phyloP scores from a whole-genome alignment of 2,888 invertebrate species.

The Agrochola lota region DNA sequence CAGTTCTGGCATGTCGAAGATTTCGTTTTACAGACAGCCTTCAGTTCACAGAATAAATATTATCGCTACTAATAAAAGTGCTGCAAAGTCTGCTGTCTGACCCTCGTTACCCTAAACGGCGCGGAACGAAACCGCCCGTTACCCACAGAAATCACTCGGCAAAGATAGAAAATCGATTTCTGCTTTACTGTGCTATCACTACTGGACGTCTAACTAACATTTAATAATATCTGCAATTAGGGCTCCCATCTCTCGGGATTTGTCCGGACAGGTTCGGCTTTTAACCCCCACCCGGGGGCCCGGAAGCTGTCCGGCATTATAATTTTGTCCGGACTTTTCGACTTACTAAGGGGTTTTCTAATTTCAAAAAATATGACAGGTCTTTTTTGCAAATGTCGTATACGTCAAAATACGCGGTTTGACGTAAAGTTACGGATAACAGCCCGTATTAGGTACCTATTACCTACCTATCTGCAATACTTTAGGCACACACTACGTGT shows the following conservation, averaged over 20 bases:
- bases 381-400: too few species aligned
- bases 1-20: background rate
- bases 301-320: too few species aligned
- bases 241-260: too few species aligned
- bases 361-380: too few species aligned
- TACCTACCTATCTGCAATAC: background rate
- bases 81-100: constrained; percentile 11
- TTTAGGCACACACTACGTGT: constrained; percentile 10
- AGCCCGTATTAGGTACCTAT: too few species aligned
- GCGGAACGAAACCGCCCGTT: background rate
- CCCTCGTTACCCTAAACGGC: constrained; percentile 12
- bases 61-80: background rate
- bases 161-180: constrained; percentile 16
- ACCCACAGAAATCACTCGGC: background rate
- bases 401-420: too few species aligned
- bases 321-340: too few species aligned
- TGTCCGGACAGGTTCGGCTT: too few species aligned
- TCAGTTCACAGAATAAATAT: background rate
- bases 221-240: background rate
- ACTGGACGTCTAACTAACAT: background rate
- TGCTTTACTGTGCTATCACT: background rate
- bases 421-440: too few species aligned
- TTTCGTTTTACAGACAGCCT: background rate
- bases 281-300: too few species aligned
- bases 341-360: too few species aligned